Percentiles rank a stretch among this genome's conserved stretches.
Conservation (phyloP, 92 coral and sea anemone genomes). For the Phenganax marumi region DNA sequence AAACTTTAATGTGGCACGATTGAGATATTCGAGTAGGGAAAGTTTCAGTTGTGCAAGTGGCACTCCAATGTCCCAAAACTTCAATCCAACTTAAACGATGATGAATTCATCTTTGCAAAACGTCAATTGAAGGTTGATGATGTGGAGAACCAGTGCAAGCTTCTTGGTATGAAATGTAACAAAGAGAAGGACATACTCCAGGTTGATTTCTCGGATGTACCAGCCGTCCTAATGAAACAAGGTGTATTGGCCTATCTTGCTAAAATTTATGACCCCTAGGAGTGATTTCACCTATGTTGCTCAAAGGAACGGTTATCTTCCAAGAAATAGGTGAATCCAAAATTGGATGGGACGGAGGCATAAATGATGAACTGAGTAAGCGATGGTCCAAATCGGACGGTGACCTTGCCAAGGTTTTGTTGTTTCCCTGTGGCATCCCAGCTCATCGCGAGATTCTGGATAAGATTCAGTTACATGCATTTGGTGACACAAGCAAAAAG, state of each 20-base stretch:
- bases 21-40: constrained; percentile 23
- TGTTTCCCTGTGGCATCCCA: background rate
- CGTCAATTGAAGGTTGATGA: constrained; percentile 26
- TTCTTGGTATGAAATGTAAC: constrained; percentile 55
- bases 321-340: background rate
- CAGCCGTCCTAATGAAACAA: background rate
- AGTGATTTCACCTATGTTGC: background rate
- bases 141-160: constrained; percentile 50
- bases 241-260: background rate
- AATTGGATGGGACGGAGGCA: background rate
- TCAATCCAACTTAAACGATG: no score
- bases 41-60: constrained; percentile 36
- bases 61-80: background rate
- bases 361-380: background rate
- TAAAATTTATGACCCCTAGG: background rate
- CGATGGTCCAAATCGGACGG: background rate
- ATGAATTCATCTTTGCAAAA: background rate
- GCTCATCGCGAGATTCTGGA: background rate
- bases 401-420: background rate
- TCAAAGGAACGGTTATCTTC: background rate
- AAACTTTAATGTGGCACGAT: background rate
- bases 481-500: background rate
- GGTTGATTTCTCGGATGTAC: background rate
- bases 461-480: background rate
- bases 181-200: constrained; percentile 45